Percentiles rank a stretch among this genome's conserved stretches.
These are phyloP conservation scores for Amblyornis subalaris DNA, from an alignment of 2,113 vertebrate species.

Conservation along the genomic window DNA sequence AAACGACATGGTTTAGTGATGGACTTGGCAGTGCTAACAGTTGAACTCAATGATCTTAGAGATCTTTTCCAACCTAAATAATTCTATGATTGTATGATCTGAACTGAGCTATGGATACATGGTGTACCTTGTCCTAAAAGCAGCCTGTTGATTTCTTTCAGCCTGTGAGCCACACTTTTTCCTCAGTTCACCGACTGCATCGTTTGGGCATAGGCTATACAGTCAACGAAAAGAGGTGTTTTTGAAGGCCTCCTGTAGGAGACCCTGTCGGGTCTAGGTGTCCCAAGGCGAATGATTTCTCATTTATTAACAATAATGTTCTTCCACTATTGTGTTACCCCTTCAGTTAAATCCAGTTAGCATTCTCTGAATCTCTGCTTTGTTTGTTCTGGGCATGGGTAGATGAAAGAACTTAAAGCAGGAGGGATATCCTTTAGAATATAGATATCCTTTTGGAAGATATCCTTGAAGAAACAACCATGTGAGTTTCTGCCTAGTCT, in stretches of 20 bases:
- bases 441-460: background rate
- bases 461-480: background rate
- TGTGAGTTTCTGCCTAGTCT: background rate
- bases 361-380: background rate
- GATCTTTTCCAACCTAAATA: background rate
- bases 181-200: background rate
- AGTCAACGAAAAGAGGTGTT: background rate
- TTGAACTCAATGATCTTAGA: background rate
- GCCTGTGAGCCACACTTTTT: background rate
- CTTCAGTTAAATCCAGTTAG: background rate
- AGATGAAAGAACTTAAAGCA: background rate
- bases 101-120: background rate
- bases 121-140: background rate
- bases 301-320: background rate
- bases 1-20: background rate
- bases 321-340: background rate
- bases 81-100: background rate
- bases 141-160: background rate
- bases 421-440: background rate
- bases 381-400: background rate
- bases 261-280: background rate
- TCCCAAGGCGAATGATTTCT: background rate
- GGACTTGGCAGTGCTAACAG: background rate
- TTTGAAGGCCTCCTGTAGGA: background rate
- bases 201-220: background rate